Evolutionary conservation across 2,888 invertebrate species (phyloP).

Genomic region (Siphonodentalium dalli): DNA sequence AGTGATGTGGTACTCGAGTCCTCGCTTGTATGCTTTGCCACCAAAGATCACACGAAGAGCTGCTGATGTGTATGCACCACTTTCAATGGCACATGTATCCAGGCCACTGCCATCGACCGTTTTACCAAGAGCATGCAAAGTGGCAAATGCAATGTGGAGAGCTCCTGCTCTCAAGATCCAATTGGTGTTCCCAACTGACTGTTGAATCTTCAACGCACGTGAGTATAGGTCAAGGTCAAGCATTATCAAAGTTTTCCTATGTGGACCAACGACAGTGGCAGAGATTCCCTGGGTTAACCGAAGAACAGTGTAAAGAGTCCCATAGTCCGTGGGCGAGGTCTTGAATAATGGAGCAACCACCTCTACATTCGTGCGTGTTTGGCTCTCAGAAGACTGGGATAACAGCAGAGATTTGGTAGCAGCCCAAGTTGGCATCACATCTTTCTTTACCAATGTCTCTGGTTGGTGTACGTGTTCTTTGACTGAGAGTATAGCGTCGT

Average conservation of each 20-base stretch:
- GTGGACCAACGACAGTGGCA: conserved; percentile 12
- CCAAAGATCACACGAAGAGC: conserved; percentile 17
- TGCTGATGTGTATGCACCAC: conserved; percentile 16
- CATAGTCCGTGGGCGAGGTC: conserved; percentile 11
- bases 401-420: conserved; percentile 12
- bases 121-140: conserved; percentile 23
- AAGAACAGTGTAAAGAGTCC: conserved; percentile 15
- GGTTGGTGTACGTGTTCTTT: too few relatives aligned
- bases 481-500: too few relatives aligned
- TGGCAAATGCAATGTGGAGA: conserved; percentile 20
- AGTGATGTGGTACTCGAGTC: too few relatives aligned
- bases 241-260: conserved; percentile 12
- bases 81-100: conserved; percentile 20
- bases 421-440: conserved; percentile 10
- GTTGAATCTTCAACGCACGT: conserved; percentile 12
- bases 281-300: conserved; percentile 13
- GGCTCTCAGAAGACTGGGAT: not conserved
- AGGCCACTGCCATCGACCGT: conserved; percentile 17
- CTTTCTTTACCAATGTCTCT: too few relatives aligned
- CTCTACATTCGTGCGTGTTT: conserved; percentile 7
- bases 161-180: too few relatives aligned
- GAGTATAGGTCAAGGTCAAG: conserved; percentile 14
- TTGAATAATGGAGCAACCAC: conserved; percentile 15
- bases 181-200: conserved; percentile 19
- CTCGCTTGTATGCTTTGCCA: conserved; percentile 20